A percentile compares a stretch with the other conserved stretches of the same genome.
Conservation (phyloP, 2,888 invertebrate genomes). For the Labia minor region DNA sequence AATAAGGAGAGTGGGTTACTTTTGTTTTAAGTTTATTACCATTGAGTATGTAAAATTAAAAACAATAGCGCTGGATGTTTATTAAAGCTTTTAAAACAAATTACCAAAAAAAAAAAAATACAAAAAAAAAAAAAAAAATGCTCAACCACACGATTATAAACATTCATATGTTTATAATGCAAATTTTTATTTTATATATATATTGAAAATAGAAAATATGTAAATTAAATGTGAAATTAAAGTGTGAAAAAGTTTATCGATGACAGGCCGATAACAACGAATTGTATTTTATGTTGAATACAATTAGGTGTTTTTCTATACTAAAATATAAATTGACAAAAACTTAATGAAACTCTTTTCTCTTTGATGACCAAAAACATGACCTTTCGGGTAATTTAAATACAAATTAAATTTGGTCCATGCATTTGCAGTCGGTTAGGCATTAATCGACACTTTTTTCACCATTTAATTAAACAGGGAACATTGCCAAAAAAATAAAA, state of each 20-base stretch:
- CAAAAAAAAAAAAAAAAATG: no score
- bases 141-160: no score
- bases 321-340: conserved; percentile 1
- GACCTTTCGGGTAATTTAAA: neutral
- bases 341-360: conserved; percentile 5
- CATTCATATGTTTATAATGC: no score
- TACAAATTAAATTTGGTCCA: conserved; percentile 1
- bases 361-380: conserved; percentile 7
- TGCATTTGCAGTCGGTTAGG: neutral
- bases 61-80: no score
- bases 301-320: neutral
- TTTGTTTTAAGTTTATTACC: no score
- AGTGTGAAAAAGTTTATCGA: neutral
- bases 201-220: conserved; percentile 1
- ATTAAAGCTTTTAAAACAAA: no score
- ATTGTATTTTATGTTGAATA: neutral
- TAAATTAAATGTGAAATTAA: conserved; percentile 7
- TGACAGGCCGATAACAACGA: neutral
- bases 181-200: neutral
- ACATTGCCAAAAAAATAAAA: neutral
- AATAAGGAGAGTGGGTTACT: no score
- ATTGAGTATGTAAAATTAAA: no score
- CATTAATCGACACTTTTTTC: conserved; percentile 7
- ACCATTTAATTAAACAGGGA: conserved; percentile 7
- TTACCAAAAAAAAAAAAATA: no score